Conservation (phyloP, 1,140 invertebrate genomes). For the Bombus impatiens region DNA sequence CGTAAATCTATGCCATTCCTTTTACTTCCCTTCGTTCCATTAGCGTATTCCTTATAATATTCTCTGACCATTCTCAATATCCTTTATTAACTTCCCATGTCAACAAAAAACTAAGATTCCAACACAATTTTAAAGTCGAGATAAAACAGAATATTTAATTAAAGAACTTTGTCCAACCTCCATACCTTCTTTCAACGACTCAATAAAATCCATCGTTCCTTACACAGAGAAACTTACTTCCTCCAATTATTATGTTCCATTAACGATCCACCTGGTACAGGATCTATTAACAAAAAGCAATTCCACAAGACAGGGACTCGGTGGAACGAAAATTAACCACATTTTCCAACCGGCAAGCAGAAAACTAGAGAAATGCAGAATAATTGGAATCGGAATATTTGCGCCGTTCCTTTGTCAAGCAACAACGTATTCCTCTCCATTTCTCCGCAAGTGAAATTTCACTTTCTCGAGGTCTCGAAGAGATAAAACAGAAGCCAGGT, state of each 20-base stretch:
- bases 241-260: not conserved
- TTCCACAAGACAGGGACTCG: not conserved
- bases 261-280: not conserved
- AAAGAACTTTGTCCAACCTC: not conserved
- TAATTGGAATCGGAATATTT: not conserved
- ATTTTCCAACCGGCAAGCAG: not conserved
- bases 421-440: not conserved
- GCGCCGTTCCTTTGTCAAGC: not conserved
- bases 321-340: not conserved
- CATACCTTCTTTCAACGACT: not conserved
- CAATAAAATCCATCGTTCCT: not conserved
- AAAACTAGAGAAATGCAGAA: not conserved
- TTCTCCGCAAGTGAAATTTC: not conserved
- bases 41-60: not conserved
- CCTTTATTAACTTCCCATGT: not conserved
- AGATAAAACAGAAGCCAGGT: not conserved
- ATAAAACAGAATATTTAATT: not conserved
- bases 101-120: not conserved
- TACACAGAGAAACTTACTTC: not conserved
- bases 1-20: too few relatives aligned
- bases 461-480: not conserved
- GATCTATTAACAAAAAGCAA: slow-evolving; percentile 1
- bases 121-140: not conserved
- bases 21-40: too few relatives aligned
- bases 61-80: not conserved